phyloP scores from a whole-genome alignment of 2,888 invertebrate genomes.

The Eubasilissa splendida region DNA sequence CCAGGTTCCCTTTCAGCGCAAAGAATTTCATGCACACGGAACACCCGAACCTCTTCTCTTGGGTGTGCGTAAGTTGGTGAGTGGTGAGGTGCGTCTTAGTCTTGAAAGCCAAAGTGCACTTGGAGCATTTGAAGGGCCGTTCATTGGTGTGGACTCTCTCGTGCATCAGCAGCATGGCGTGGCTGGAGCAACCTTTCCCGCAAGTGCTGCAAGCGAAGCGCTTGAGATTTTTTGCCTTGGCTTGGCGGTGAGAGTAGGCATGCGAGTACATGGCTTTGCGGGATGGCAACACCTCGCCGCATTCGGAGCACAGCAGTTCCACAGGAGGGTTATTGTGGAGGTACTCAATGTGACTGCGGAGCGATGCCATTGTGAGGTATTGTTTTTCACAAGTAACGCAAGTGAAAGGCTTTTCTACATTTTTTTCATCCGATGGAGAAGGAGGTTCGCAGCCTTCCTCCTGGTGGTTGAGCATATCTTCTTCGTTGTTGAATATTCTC shows the following conservation, averaged over 20 bases:
- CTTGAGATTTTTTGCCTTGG: constrained; percentile 61
- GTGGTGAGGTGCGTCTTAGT: constrained; percentile 71
- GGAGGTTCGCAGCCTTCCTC: constrained; percentile 61
- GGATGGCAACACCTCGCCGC: constrained; percentile 66
- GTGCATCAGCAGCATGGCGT: constrained; percentile 71
- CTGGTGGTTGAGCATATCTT: constrained; percentile 59
- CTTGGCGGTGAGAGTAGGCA: constrained; percentile 61
- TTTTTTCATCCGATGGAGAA: constrained; percentile 63
- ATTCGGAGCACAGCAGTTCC: constrained; percentile 65
- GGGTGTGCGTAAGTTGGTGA: constrained; percentile 70
- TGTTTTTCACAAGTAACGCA: constrained; percentile 70
- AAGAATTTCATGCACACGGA: constrained; percentile 73
- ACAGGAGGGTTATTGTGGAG: constrained; percentile 63
- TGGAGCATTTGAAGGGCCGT: constrained; percentile 68
- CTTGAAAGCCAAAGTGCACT: constrained; percentile 69
- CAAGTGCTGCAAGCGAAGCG: constrained; percentile 69
- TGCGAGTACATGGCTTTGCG: constrained; percentile 66
- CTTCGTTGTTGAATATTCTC: constrained; percentile 64
- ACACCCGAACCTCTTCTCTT: constrained; percentile 72
- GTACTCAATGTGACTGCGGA: constrained; percentile 68
- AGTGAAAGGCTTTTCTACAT: constrained; percentile 66
- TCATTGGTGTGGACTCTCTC: constrained; percentile 72
- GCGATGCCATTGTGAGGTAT: constrained; percentile 68
- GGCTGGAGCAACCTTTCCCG: constrained; percentile 69
- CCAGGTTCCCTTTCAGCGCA: constrained; percentile 70